Base-by-base conservation (phyloP, 2,888 invertebrate genomes). In the Ophraella communa region DNA sequence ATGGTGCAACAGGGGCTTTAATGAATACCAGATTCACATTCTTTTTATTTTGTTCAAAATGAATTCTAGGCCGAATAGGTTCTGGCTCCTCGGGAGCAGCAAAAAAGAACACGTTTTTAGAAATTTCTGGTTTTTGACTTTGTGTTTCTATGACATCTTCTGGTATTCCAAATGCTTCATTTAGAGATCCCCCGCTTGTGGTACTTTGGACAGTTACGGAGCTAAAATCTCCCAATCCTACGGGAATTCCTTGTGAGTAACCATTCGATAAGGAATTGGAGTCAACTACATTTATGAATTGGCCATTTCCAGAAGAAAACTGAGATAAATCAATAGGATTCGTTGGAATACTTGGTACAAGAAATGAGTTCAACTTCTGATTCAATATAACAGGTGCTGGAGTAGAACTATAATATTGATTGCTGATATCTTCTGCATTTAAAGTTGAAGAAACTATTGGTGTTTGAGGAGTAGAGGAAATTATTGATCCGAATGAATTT, bases 1-100 rank as follows among this genome's bases (percentile, higher is more conserved):
- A 24, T 14, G 70, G 66, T 14, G 68, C 66, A 42, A 73, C 44
- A 53, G 83, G 83, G 0, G 83, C 80, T 72, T 84, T 84, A 69
- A 85, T 83, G 76, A 84, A 84, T 57, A 85, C 79, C 62, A 84
- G 80, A 66, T 83, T 84, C 71, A 83, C 77, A 65, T 81, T 80
- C 63, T 82, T 82, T 62, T 81, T 80, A 17, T 77, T 74, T 17
- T 76, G 76, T 30, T 73, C 70, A 27, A 71, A 64, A 18, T 59
- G 74, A 24, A 74, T 69, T 11, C 76, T 72, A 7, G 75, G 66
- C 17, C 69, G 70, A 0, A 73, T 60, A 54, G 69, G 71, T 64
- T 77, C 76, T 21, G 73, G 71, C 60, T 78, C 79, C 61, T 80
- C 79, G 0, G 80, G 80, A 10, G 80, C 78, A 4, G 78, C 74